Evolutionary conservation across 2,113 vertebrate species (phyloP).

Genomic region (Salvator merianae): DNA sequence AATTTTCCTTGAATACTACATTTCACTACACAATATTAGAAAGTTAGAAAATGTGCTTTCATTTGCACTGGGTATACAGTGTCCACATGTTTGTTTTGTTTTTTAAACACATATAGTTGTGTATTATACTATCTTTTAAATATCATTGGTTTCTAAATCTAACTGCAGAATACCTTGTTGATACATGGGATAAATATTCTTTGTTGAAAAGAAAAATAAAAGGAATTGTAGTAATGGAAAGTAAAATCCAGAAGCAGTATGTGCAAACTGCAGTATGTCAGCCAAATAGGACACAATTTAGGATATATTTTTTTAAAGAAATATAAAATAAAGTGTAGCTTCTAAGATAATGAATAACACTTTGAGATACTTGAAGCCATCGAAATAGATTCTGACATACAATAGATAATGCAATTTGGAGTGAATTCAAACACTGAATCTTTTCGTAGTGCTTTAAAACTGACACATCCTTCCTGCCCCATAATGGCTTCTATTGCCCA

Average conservation of each 20-base stretch:
- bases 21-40: background rate
- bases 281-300: conserved; percentile 4
- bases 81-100: background rate
- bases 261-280: background rate
- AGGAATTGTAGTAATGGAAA: background rate
- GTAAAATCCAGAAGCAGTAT: background rate
- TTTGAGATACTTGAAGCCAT: background rate
- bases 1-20: background rate
- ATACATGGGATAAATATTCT: background rate
- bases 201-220: background rate
- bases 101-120: background rate
- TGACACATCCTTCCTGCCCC: background rate
- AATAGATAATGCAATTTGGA: conserved; percentile 8
- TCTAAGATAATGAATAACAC: conserved; percentile 7
- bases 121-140: background rate
- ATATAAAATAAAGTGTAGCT: background rate
- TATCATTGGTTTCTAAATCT: background rate
- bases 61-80: background rate
- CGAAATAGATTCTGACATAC: conserved; percentile 16
- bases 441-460: background rate
- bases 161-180: background rate
- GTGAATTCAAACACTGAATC: conserved; percentile 2
- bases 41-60: background rate
- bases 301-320: background rate
- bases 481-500: conserved; percentile 1